phyloP scores from a whole-genome alignment of 2,888 invertebrate genomes.

The Aphodius sticticus region DNA sequence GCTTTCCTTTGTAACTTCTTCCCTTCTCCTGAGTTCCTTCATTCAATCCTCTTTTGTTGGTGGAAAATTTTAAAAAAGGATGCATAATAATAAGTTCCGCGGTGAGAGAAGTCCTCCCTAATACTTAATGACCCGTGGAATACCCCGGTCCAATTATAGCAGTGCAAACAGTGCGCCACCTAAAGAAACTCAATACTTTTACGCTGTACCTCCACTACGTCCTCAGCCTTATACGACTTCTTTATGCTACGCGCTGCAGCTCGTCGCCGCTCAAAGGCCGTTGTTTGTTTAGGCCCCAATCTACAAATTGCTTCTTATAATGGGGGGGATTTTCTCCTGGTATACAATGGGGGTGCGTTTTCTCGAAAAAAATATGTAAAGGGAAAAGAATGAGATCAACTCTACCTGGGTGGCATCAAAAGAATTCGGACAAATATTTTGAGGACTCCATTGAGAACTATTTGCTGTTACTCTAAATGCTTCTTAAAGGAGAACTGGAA shows the following conservation, averaged over 20 bases:
- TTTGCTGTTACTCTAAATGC: background rate
- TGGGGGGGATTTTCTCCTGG: background rate
- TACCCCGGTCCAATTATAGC: background rate
- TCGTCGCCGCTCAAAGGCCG: background rate
- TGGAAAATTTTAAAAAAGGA: background rate
- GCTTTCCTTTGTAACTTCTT: background rate
- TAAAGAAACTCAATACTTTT: background rate
- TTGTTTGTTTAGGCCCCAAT: conserved; percentile 4
- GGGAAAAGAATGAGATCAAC: background rate
- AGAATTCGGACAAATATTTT: background rate
- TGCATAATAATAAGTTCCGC: background rate
- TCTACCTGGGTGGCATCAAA: background rate
- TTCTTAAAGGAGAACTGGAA: background rate
- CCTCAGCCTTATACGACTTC: background rate
- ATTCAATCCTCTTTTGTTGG: background rate
- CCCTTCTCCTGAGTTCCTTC: background rate
- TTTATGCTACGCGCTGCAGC: background rate
- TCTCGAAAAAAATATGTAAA: background rate
- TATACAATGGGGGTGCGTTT: background rate
- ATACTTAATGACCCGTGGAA: conserved; percentile 4
- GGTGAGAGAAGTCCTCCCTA: background rate
- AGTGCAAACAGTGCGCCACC: background rate
- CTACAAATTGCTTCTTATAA: conserved; percentile 4
- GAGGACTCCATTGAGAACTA: background rate
- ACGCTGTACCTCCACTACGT: background rate